Evolutionary conservation across 1,140 invertebrate species (phyloP), one percentile per base, ranked within the genome.

Genomic region (Aphelinus certus): DNA sequence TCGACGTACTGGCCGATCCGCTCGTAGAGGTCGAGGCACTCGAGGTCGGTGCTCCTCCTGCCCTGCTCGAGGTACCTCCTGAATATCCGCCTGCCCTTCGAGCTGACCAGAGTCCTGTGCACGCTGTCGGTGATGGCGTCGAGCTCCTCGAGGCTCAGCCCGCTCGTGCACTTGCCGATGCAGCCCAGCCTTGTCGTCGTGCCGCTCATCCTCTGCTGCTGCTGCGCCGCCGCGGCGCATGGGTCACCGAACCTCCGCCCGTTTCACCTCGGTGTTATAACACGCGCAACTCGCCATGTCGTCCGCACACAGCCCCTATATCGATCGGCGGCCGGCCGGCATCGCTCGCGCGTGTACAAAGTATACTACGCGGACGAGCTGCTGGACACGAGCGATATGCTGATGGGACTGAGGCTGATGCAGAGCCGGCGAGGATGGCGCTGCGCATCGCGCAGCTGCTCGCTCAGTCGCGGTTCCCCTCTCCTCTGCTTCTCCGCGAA

Each of bases 21-120:
- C 47, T 83, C 81, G 69, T 84, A 84, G 47, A 84, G 67, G 1
- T 79, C 64, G 51, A 86, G 78, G 65, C 81, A 85, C 0, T 73
- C 58, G 0, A 82, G 57, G 46, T 81, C 77, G 62, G 81, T 80
- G 1, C 5, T 42, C 3, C 79, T 63, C 48, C 70, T 60, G 1
- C 66, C 48, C n/a, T 73, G 63, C 6, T 64, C 26, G 0, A 86
- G 71, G 73, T 80, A 86, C 1, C 61, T 79, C 4, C 64, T 57
- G 47, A 84, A 83, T n/a, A 85, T 80, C 45, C 81, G n/a, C 3
- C 78, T 79, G 3, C 83, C 83, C 2, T 73, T 63, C 1, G 51
- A 46, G 60, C 81, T 60, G 4, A 2, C 62, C 57, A 86, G 46
- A 7, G 84, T 83, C 4, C 76, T 75, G 3, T 78, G 67, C 72